Percentiles rank a stretch among this genome's conserved stretches.
Evolutionary conservation across 1,140 invertebrate genomes (phyloP).

Genomic region (Drosophila baimaii): DNA sequence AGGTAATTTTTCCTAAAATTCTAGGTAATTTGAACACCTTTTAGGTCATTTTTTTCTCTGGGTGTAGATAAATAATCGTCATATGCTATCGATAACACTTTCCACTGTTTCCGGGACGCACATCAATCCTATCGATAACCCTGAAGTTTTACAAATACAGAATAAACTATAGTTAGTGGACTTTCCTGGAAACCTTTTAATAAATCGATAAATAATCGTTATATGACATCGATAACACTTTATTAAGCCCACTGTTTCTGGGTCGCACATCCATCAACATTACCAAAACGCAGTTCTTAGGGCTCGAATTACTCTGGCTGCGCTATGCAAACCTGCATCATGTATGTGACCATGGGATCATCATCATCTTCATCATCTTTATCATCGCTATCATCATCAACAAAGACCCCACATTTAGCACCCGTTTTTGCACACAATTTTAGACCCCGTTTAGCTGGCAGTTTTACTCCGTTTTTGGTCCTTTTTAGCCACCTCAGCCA

Average conservation of each 20-base stretch:
- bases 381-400: conserved; percentile 5
- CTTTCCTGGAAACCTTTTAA: not conserved
- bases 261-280: conserved; percentile 29
- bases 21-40: too few species aligned
- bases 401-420: not conserved
- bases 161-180: too few species aligned
- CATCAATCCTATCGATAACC: too few species aligned
- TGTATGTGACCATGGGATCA: conserved; percentile 18
- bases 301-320: conserved; percentile 33
- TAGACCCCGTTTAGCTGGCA: conserved; percentile 13
- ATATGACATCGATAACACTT: conserved; percentile 26
- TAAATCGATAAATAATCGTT: conserved; percentile 37
- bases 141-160: not conserved
- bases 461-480: conserved; percentile 13
- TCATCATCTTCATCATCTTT: conserved; percentile 6
- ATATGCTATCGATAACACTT: not conserved
- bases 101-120: too few species aligned
- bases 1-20: too few species aligned
- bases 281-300: conserved; percentile 26
- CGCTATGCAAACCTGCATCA: conserved; percentile 24
- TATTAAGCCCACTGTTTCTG: not conserved
- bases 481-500: conserved; percentile 7
- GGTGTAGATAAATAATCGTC: too few species aligned
- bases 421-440: conserved; percentile 15
- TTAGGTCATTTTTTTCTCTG: too few species aligned